Percentiles rank a stretch among this genome's conserved stretches.
phyloP scores from a whole-genome alignment of 2,113 vertebrate genomes.

The Serinus canaria region DNA sequence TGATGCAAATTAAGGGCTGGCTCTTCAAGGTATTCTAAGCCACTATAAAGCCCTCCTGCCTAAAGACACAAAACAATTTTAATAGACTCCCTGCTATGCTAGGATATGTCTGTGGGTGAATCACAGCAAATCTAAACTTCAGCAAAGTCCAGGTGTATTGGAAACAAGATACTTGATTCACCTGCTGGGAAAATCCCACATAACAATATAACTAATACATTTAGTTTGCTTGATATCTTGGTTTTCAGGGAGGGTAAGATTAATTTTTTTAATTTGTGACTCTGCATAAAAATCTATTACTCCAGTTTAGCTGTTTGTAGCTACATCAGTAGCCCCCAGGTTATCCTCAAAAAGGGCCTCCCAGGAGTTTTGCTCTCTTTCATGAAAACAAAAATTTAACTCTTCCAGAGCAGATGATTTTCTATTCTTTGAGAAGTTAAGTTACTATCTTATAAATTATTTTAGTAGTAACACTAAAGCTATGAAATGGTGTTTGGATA shows the following conservation, averaged over 20 bases:
- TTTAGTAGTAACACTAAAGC: neutral
- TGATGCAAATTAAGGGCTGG: neutral
- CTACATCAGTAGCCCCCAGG: neutral
- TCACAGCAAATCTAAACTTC: neutral
- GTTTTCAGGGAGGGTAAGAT: neutral
- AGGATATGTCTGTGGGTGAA: neutral
- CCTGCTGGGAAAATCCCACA: neutral
- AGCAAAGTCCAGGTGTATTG: neutral
- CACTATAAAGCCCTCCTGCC: neutral
- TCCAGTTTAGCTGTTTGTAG: neutral
- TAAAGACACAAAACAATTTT: neutral
- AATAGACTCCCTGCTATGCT: neutral
- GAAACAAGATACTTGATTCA: neutral
- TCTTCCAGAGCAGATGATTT: neutral
- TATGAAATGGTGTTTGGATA: neutral
- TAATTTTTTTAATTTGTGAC: neutral
- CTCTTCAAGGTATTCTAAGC: neutral
- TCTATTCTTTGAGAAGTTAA: neutral
- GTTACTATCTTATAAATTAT: neutral
- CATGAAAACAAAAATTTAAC: neutral
- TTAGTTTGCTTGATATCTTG: neutral
- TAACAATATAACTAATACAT: neutral
- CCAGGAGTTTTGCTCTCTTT: neutral
- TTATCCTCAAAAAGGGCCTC: neutral
- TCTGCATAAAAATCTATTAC: neutral